phyloP scores from a whole-genome alignment of 2,888 invertebrate genomes.

The Capitulum mitella region DNA sequence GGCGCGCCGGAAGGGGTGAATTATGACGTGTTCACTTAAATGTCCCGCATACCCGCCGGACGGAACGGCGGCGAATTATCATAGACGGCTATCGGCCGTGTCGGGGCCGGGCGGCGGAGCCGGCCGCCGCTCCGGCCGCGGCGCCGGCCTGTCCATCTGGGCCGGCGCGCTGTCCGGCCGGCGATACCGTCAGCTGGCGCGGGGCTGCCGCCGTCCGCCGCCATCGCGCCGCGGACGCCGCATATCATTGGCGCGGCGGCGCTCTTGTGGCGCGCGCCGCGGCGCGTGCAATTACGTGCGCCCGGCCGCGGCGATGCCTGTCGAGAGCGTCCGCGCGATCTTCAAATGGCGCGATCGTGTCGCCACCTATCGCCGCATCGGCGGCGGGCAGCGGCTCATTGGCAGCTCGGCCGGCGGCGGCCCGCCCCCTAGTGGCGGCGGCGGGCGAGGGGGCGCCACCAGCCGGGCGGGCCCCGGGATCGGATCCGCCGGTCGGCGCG shows the following conservation, averaged over 20 bases:
- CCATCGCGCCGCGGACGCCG: not conserved
- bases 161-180: not conserved
- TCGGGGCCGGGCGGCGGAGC: not conserved
- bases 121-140: not conserved
- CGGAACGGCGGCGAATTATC: not conserved
- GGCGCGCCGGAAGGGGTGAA: no score
- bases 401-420: not conserved
- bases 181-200: not conserved
- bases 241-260: slow-evolving; percentile 15
- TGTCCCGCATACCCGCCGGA: not conserved
- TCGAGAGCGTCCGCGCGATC: not conserved
- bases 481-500: no score
- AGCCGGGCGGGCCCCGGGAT: no score
- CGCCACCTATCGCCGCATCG: not conserved
- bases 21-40: not conserved
- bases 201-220: not conserved
- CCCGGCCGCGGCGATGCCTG: no score
- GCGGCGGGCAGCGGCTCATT: not conserved
- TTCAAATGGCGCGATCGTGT: no score
- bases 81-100: not conserved
- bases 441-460: no score
- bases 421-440: not conserved
- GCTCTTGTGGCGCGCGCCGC: slow-evolving; percentile 2
- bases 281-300: not conserved
- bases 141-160: not conserved